Evolutionary conservation across 1,140 invertebrate genomes (phyloP).

Genomic region (Tetragonula clypearis): DNA sequence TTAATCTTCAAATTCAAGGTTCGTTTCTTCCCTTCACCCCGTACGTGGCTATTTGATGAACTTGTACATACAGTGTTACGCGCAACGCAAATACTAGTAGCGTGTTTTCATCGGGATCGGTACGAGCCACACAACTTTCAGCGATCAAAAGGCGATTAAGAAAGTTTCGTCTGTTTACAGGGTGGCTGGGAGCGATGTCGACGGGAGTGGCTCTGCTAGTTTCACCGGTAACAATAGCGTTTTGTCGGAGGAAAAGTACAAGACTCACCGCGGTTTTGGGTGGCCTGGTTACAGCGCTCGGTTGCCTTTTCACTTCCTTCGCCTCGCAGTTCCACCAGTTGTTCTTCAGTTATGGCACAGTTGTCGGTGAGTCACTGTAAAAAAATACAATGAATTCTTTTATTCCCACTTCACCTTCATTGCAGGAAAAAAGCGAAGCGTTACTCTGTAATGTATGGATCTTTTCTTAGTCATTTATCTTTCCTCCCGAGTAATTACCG

Average conservation of each 20-base stretch:
- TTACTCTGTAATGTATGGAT: too few relatives aligned
- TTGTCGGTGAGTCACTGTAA: conserved; percentile 82
- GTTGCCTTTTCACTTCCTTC: conserved; percentile 94
- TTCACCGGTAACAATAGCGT: conserved; percentile 91
- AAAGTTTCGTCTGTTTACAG: conserved; percentile 82
- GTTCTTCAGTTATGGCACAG: conserved; percentile 91
- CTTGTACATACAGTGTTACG: background rate
- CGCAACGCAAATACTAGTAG: background rate
- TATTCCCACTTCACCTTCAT: background rate
- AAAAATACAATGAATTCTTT: background rate
- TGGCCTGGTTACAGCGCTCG: conserved; percentile 91
- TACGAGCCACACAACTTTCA: background rate
- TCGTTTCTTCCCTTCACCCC: too few relatives aligned
- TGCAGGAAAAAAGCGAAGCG: background rate
- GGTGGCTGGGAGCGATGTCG: conserved; percentile 92
- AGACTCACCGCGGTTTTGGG: conserved; percentile 94
- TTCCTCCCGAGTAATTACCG: background rate
- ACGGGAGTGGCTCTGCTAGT: conserved; percentile 90
- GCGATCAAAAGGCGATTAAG: conserved; percentile 24
- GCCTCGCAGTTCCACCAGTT: conserved; percentile 94
- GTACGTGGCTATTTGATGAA: background rate
- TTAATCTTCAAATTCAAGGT: too few relatives aligned
- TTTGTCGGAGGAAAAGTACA: conserved; percentile 93
- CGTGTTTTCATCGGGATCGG: too few relatives aligned
- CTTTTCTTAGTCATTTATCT: background rate